Conservation (phyloP, 2,797 vertebrate genomes). For the Centropyge bicolor region DNA sequence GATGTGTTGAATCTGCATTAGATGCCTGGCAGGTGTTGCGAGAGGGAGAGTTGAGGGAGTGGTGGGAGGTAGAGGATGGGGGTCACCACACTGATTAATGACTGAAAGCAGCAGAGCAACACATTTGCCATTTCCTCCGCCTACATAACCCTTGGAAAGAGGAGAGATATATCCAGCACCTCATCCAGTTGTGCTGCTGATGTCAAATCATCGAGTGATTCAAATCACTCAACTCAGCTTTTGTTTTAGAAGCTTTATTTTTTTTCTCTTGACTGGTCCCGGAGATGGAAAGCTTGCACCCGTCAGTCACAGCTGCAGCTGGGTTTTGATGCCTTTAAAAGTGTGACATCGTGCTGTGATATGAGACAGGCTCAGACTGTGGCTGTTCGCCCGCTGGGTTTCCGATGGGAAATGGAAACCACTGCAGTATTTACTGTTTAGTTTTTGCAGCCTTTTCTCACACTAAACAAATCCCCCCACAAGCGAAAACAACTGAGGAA, state of each 20-base stretch:
- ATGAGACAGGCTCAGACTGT: conserved; percentile 58
- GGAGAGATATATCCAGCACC: conserved; percentile 46
- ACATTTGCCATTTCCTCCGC: conserved; percentile 54
- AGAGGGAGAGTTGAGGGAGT: conserved; percentile 53
- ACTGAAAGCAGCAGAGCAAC: conserved; percentile 68
- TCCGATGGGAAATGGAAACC: conserved; percentile 69
- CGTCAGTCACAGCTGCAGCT: conserved; percentile 73
- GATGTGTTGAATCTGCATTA: conserved; percentile 76
- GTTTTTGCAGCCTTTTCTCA: conserved; percentile 52
- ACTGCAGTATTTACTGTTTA: conserved; percentile 64
- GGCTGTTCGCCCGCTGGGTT: conserved; percentile 56
- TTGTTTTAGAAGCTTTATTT: conserved; percentile 48
- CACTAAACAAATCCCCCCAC: conserved; percentile 54
- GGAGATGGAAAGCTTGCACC: conserved; percentile 71
- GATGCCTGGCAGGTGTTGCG: conserved; percentile 53
- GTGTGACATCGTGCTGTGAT: conserved; percentile 69
- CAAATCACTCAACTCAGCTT: conserved; percentile 55
- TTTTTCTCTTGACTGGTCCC: conserved; percentile 12
- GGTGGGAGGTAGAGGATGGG: conserved; percentile 53
- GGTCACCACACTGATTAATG: conserved; percentile 81
- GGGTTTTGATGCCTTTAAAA: conserved; percentile 76
- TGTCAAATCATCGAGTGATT: conserved; percentile 34
- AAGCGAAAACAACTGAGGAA: conserved; percentile 50
- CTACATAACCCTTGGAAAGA: conserved; percentile 57
- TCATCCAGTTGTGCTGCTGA: conserved; percentile 43